phyloP scores from a whole-genome alignment of 1,140 invertebrate species.

The Zaprionus ornatus region DNA sequence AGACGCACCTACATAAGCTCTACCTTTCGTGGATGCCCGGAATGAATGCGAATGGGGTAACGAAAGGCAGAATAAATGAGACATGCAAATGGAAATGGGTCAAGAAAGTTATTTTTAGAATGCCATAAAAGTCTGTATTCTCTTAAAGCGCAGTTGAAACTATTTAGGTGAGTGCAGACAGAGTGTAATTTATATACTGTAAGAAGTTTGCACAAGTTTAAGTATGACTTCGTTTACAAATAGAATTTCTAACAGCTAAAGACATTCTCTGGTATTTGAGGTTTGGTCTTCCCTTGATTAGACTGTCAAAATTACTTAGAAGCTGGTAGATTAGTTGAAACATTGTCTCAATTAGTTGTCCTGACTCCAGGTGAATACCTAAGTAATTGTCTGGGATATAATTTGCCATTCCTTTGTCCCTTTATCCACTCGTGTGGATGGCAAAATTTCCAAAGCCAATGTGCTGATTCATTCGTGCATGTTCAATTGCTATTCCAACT shows the following conservation, averaged over 20 bases:
- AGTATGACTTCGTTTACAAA: neutral
- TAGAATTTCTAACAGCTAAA: neutral
- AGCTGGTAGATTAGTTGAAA: too few species aligned
- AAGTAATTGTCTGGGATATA: neutral
- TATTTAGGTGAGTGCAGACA: neutral
- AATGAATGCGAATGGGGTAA: neutral
- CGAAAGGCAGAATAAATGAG: neutral
- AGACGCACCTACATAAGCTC: neutral
- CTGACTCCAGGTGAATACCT: neutral
- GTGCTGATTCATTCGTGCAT: neutral
- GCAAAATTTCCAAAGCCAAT: conserved; percentile 3
- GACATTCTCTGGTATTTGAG: too few species aligned
- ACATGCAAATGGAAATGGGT: neutral
- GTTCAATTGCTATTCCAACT: neutral
- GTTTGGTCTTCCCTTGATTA: too few species aligned
- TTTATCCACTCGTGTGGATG: neutral
- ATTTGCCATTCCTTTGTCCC: neutral
- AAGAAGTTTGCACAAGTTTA: neutral
- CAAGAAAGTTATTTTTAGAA: neutral
- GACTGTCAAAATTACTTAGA: too few species aligned
- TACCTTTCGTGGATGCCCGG: neutral
- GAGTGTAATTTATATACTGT: neutral
- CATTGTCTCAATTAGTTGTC: too few species aligned
- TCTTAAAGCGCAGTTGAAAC: neutral
- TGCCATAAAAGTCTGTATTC: neutral